Evolutionary conservation across 92 coral and sea anemone species (phyloP), one percentile per base, ranked within the genome.

Genomic region (Diadumene lineata): DNA sequence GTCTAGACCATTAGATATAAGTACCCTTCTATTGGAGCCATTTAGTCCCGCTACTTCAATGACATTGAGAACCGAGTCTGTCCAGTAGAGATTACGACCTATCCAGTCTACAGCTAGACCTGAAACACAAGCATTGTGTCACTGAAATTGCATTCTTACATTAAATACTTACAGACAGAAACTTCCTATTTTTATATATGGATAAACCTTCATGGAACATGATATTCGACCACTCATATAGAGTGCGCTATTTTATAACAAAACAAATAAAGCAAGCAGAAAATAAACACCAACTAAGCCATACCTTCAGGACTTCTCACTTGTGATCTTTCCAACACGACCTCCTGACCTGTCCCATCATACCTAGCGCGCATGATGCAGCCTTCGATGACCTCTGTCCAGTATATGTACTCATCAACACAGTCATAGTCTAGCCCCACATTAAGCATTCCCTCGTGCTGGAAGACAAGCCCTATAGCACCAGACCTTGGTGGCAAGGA

Each of bases 41-140:
- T 96, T 78, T 13, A 96, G 80, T 53, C 70, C 77, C 11, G 99
- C 84, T 33, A 96, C 99, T 61, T 96, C 97, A 34, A 96, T 89
- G n/a, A 89, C 85, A 68, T 89, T 92, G 7, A 86, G 85, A 77
- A 87, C 84, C 13, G 99, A 85, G 76, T 96, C 99, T 24, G 99
- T 96, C 99, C 99, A 96, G 82, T 96, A 96, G 25, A 96, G 50
- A 82, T 96, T 96, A 56, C 97, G 93, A 48, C 93, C 99, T n/a
- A 89, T 74, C 92, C 97, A 96, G 48, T 96, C 99, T 43, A 96
- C 99, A 2, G 99, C 97, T 32, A 96, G 67, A 9, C 99, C 99
- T 96, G 56, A 8, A 21, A 11, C 24, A 30, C 56, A 43, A 19
- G 15, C 11, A n/a, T 23, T n/a, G n/a, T n/a, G n/a, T n/a, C n/a